Percentiles rank a stretch among this genome's conserved stretches.
Evolutionary conservation across 2,797 vertebrate species (phyloP).

Genomic region (Syngnathus rostellatus): DNA sequence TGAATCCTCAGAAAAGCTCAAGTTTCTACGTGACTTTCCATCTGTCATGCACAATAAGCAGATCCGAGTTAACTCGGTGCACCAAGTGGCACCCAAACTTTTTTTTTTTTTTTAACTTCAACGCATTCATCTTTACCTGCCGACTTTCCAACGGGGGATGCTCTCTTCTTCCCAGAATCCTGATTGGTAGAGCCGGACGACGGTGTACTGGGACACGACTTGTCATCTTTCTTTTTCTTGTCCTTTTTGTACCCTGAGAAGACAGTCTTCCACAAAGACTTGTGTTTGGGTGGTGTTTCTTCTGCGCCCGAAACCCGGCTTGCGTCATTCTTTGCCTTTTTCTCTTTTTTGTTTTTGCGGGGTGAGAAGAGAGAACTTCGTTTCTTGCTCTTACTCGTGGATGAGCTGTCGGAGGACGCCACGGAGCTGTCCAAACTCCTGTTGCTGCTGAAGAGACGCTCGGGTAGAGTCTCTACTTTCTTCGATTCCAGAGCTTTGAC

Average conservation of each 20-base stretch:
- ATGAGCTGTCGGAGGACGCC: conserved; percentile 84
- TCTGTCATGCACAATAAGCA: conserved; percentile 59
- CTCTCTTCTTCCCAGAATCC: conserved; percentile 78
- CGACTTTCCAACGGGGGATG: conserved; percentile 64
- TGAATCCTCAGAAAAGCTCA: conserved; percentile 95
- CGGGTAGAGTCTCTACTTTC: conserved; percentile 62
- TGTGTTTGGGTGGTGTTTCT: conserved; percentile 81
- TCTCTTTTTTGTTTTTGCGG: conserved; percentile 93
- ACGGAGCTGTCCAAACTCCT: conserved; percentile 81
- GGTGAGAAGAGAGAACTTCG: conserved; percentile 91
- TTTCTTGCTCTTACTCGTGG: conserved; percentile 85
- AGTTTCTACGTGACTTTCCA: conserved; percentile 78
- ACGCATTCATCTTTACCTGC: conserved; percentile 63
- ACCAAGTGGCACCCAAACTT: neutral
- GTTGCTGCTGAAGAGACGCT: conserved; percentile 74
- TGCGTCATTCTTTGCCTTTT: conserved; percentile 84
- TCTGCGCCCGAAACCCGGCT: conserved; percentile 68
- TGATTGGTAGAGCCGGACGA: conserved; percentile 85
- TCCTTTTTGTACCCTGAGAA: conserved; percentile 97
- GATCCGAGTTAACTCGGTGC: neutral
- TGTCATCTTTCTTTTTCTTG: conserved; percentile 92
- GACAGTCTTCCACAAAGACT: conserved; percentile 91
- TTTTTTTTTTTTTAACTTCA: neutral
- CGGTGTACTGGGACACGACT: conserved; percentile 83
- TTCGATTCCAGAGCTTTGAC: conserved; percentile 70